These are phyloP conservation scores for Andrena bicolor DNA, from an alignment of 2,888 invertebrate genomes.

Conservation along the genomic window DNA sequence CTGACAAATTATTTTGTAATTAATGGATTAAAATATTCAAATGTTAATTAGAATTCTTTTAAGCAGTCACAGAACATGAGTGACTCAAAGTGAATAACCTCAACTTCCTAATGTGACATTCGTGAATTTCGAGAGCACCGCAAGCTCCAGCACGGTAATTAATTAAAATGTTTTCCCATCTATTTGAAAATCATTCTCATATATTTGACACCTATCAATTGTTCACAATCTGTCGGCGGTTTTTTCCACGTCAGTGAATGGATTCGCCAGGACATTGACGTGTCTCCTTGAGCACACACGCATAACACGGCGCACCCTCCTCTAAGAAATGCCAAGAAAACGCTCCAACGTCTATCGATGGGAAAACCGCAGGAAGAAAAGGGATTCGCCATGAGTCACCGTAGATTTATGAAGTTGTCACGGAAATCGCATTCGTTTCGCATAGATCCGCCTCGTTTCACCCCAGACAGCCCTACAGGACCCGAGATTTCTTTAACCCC, in stretches of 20 bases:
- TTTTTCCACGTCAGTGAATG: slow-evolving; percentile 11
- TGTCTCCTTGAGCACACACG: slow-evolving; percentile 17
- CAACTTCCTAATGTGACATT: too few species aligned
- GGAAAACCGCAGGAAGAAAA: slow-evolving; percentile 36
- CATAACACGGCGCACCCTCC: slow-evolving; percentile 42
- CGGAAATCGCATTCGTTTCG: slow-evolving; percentile 7
- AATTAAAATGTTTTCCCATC: too few species aligned
- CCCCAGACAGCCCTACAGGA: background rate
- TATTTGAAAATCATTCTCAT: background rate
- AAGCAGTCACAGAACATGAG: too few species aligned
- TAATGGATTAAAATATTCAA: too few species aligned
- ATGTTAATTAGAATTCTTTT: too few species aligned
- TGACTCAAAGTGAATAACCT: too few species aligned
- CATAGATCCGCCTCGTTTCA: slow-evolving; percentile 1
- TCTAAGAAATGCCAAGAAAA: slow-evolving; percentile 55
- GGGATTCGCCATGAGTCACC: slow-evolving; percentile 24
- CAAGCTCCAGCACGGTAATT: too few species aligned
- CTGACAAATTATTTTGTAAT: too few species aligned
- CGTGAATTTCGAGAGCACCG: too few species aligned
- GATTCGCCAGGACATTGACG: background rate
- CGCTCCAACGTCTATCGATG: slow-evolving; percentile 35
- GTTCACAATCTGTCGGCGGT: slow-evolving; percentile 4
- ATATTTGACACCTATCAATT: background rate
- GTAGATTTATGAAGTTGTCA: slow-evolving; percentile 33
- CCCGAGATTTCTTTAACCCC: background rate